phyloP scores from a whole-genome alignment of 2,888 invertebrate species.

The Aethes cnicana region DNA sequence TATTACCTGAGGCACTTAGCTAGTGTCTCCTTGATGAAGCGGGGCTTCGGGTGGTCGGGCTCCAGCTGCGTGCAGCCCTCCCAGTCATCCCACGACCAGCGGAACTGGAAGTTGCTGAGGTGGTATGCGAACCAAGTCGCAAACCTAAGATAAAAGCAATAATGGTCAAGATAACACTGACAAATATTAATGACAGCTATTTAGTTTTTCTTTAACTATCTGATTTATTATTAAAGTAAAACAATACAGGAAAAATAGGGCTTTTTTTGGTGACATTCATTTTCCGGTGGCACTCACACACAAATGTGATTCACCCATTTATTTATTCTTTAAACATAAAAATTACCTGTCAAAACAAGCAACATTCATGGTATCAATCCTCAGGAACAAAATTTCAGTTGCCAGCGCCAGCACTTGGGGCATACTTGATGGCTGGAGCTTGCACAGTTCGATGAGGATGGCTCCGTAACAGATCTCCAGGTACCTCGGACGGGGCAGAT shows the following conservation, averaged over 20 bases:
- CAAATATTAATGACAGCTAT: no score
- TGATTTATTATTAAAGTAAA: no score
- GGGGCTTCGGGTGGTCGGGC: constrained; percentile 94
- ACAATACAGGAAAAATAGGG: no score
- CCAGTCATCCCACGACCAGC: constrained; percentile 99
- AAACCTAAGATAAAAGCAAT: constrained; percentile 84
- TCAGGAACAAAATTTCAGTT: constrained; percentile 97
- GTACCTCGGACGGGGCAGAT: constrained; percentile 93
- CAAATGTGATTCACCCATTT: no score
- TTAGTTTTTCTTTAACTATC: no score
- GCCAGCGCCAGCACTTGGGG: constrained; percentile 99
- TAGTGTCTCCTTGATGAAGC: constrained; percentile 96
- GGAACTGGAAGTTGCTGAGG: constrained; percentile 98
- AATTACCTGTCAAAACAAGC: constrained; percentile 94
- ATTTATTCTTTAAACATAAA: background rate
- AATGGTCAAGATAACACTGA: background rate
- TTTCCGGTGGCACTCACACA: no score
- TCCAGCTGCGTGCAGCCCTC: constrained; percentile 92
- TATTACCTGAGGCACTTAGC: constrained; percentile 92
- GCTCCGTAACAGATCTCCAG: constrained; percentile 97
- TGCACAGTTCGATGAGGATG: constrained; percentile 97
- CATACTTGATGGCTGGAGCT: constrained; percentile 97
- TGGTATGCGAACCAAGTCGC: constrained; percentile 99
- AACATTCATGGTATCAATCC: constrained; percentile 98
- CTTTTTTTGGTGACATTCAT: no score